Evolutionary conservation across 2,888 invertebrate genomes (phyloP), one percentile per base, ranked within the genome.

Genomic region (Dasysyrphus tricinctus): DNA sequence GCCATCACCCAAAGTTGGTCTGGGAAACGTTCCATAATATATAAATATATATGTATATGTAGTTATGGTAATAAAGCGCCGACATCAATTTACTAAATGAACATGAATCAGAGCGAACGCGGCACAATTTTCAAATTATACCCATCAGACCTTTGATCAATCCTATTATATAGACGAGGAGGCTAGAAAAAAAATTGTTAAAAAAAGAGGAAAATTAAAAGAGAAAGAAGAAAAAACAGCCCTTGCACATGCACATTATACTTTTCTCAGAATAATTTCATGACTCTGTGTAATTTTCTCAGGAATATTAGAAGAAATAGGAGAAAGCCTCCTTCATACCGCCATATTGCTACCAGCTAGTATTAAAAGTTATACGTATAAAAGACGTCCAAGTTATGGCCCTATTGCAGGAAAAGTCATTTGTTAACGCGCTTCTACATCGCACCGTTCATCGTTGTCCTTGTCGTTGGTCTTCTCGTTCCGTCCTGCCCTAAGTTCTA

Each of bases 1-100:
- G 37, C 72, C 72, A 75, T 73, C 67, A 42, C 24, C 34, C 54
- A 42, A 49, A 59, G 67, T n/a, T 81, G 14, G 32, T 39, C 73
- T 24, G 24, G 34, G 14, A 2, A 34, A 9, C 12, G 2, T 32
- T 56, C 34, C 57, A 11, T 16, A 34, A 29, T 14, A 29, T 7
- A 54, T n/a, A n/a, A n/a, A n/a, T n/a, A n/a, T n/a, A n/a, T n/a
- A n/a, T n/a, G n/a, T 29, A 29, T 29, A 32, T 72, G 77, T 73
- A 81, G 77, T 86, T 82, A 83, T 79, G 87, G 79, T 87, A 87
- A 87, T 87, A 83, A n/a, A 87, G 73, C 83, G 67, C 76, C 82
- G 39, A 65, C 87, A 79, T 82, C 79, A 87, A 87, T 87, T 87
- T 80, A 59, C 79, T 70, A 80, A 86, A 82, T 82, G 82, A 82